Evolutionary conservation across 1,140 invertebrate species (phyloP).

Genomic region (Myzus persicae): DNA sequence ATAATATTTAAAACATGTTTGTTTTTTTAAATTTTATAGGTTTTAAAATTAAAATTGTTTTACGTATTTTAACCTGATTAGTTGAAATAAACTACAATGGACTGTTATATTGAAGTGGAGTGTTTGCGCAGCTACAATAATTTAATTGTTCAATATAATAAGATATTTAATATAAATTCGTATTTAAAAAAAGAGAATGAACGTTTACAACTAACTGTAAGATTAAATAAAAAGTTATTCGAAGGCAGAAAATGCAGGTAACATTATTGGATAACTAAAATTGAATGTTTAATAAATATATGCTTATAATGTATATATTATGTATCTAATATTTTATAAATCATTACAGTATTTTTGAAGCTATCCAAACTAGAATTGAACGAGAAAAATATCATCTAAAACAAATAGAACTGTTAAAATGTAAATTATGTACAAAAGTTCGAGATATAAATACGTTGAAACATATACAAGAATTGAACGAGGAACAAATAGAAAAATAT

Average conservation of each 20-base stretch:
- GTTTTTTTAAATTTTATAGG: background rate
- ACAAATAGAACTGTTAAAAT: background rate
- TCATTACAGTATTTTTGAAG: background rate
- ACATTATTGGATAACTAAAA: background rate
- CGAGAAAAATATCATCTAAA: background rate
- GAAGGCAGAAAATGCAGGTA: background rate
- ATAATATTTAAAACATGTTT: background rate
- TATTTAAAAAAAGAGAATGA: background rate
- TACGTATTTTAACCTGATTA: background rate
- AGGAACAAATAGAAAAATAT: background rate
- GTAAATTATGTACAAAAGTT: background rate
- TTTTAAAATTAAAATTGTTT: constrained; percentile 1
- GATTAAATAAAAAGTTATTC: background rate
- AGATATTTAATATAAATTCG: background rate
- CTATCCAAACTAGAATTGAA: background rate
- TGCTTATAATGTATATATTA: too few relatives aligned
- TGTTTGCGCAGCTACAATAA: background rate
- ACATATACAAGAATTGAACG: background rate
- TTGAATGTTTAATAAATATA: background rate
- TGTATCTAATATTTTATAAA: background rate
- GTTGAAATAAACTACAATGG: background rate
- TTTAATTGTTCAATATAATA: background rate
- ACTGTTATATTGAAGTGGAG: background rate
- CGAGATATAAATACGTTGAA: background rate
- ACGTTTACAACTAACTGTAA: background rate